Evolutionary conservation across 2,113 vertebrate species (phyloP).

Genomic region (Perca fluviatilis): DNA sequence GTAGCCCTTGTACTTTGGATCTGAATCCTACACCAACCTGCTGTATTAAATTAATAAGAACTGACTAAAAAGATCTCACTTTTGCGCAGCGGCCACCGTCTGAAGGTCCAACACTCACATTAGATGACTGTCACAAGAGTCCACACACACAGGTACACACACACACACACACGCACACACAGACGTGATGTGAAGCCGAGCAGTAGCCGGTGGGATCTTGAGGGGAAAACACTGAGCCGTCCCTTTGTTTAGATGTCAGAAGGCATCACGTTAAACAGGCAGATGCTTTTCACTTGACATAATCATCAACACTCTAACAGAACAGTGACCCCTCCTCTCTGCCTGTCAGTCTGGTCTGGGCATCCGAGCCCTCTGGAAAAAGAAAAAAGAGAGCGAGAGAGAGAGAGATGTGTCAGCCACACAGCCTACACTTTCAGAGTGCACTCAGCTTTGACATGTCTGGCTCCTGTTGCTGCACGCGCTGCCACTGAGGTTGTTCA

Average conservation of each 20-base stretch:
- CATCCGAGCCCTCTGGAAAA: slow-evolving; percentile 7
- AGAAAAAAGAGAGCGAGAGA: too few species aligned
- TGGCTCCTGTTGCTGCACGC: background rate
- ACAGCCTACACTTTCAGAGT: background rate
- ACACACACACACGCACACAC: background rate
- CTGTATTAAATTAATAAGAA: background rate
- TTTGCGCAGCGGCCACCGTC: background rate
- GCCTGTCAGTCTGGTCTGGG: slow-evolving; percentile 6
- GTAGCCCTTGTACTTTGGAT: background rate
- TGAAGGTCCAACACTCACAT: background rate
- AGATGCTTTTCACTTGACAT: slow-evolving; percentile 77
- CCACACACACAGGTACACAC: background rate
- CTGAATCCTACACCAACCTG: background rate
- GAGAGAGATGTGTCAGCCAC: background rate
- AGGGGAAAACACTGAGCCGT: slow-evolving; percentile 52
- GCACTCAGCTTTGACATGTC: background rate
- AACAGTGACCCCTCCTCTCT: slow-evolving; percentile 19
- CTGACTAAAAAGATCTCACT: background rate
- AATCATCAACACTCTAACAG: slow-evolving; percentile 61
- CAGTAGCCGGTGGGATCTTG: slow-evolving; percentile 75
- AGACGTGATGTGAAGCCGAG: background rate
- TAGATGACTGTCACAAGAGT: background rate
- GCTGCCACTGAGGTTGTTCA: background rate
- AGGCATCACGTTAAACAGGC: slow-evolving; percentile 75
- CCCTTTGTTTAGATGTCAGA: slow-evolving; percentile 84